Evolutionary conservation across 2,797 vertebrate genomes (phyloP).

Genomic region (Orientallactaga sibirica): DNA sequence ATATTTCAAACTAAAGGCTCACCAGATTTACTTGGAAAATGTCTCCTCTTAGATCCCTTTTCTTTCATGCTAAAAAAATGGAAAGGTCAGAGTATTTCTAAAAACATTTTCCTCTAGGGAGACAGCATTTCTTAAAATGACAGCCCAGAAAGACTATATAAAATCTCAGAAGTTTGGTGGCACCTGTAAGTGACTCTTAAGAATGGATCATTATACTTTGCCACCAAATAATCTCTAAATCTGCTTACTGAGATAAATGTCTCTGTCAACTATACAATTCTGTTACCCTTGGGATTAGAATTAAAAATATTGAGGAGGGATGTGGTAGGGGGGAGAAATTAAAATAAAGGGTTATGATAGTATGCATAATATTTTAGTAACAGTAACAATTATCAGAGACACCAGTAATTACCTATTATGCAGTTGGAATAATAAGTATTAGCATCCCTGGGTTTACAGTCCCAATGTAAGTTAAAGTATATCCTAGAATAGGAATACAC

Average conservation of each 20-base stretch:
- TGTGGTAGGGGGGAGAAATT: background rate
- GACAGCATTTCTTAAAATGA: slow-evolving; percentile 50
- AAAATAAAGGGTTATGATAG: slow-evolving; percentile 16
- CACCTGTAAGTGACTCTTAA: background rate
- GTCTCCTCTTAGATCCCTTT: slow-evolving; percentile 70
- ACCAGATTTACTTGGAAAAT: slow-evolving; percentile 64
- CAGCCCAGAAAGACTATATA: background rate
- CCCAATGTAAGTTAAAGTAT: slow-evolving; percentile 2
- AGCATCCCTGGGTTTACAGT: background rate
- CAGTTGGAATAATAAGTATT: background rate
- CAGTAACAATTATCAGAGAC: background rate
- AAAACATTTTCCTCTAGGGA: slow-evolving; percentile 68
- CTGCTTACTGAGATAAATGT: background rate
- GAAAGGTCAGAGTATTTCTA: slow-evolving; percentile 77
- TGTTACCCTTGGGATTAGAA: background rate
- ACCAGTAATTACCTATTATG: background rate
- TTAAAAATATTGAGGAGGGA: background rate
- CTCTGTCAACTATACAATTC: background rate
- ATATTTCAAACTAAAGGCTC: slow-evolving; percentile 78
- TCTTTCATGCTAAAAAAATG: slow-evolving; percentile 71
- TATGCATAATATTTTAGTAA: background rate
- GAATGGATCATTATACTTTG: background rate
- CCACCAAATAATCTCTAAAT: slow-evolving; percentile 25
- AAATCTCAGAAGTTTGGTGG: slow-evolving; percentile 23
- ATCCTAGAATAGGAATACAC: slow-evolving; percentile 81